Conservation (phyloP, 2,797 vertebrate species). For the Otolemur crassicaudatus region DNA sequence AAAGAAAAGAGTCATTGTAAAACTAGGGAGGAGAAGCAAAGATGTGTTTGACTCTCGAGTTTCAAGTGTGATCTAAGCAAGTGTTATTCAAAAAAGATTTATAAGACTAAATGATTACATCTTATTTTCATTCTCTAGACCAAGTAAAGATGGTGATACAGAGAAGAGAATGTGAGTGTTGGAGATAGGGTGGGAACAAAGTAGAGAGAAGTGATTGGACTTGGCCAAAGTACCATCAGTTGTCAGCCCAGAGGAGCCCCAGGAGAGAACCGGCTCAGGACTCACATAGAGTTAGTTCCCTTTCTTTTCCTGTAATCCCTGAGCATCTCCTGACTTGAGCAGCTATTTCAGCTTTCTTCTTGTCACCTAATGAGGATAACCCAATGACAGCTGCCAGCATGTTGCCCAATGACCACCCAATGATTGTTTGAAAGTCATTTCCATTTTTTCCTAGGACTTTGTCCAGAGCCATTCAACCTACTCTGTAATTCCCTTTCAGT, state of each 20-base stretch:
- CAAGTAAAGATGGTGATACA: background rate
- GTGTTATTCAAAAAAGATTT: background rate
- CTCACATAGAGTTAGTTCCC: too few relatives aligned
- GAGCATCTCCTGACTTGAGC: background rate
- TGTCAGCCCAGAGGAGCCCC: background rate
- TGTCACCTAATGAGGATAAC: background rate
- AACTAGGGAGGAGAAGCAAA: background rate
- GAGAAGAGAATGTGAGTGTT: background rate
- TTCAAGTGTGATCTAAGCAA: background rate
- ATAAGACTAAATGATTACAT: background rate
- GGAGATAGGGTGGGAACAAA: background rate
- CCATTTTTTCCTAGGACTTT: background rate
- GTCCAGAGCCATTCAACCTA: background rate
- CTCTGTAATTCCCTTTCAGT: background rate
- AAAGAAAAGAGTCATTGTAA: background rate
- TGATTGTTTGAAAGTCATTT: background rate
- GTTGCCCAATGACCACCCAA: background rate
- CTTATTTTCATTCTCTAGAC: background rate
- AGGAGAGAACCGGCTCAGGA: background rate
- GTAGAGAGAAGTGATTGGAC: background rate
- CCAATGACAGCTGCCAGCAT: background rate
- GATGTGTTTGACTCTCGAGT: background rate
- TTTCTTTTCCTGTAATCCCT: background rate
- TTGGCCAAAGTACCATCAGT: background rate
- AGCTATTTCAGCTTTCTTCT: background rate